Percentiles rank a stretch among this genome's conserved stretches.
These are phyloP conservation scores for Cyclargus thomasi DNA, from an alignment of 1,140 invertebrate species.

Conservation along the genomic window DNA sequence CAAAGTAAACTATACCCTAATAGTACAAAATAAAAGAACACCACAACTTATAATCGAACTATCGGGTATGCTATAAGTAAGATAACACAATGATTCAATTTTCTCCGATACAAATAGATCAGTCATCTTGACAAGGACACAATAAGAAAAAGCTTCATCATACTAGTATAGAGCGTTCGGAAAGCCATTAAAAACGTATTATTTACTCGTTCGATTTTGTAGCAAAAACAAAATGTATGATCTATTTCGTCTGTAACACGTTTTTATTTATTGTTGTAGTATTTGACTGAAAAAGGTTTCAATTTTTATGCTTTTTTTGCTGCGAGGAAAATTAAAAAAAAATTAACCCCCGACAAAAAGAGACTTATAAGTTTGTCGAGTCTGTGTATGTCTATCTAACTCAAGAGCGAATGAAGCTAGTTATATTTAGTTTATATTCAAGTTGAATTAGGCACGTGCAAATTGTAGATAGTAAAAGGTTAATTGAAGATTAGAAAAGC, in stretches of 20 bases:
- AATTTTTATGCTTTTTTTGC: no score
- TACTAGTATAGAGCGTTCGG: background rate
- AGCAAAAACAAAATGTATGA: background rate
- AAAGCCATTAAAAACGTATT: conserved; percentile 1
- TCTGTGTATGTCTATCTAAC: no score
- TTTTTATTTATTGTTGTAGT: background rate
- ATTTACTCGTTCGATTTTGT: background rate
- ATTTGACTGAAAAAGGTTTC: no score
- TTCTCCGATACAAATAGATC: background rate
- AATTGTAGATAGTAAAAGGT: no score
- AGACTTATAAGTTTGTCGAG: no score
- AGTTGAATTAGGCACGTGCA: no score
- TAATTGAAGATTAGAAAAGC: no score
- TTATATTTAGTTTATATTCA: no score
- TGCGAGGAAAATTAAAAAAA: no score
- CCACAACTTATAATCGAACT: background rate
- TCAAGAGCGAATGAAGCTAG: no score
- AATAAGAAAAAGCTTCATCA: conserved; percentile 3
- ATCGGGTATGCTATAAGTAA: background rate
- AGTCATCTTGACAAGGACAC: background rate
- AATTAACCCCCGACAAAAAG: no score
- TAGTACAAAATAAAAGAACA: background rate
- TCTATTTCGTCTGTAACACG: background rate
- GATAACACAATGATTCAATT: background rate
- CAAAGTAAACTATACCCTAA: no score